Percentiles rank a stretch among this genome's conserved stretches.
Evolutionary conservation across 2,113 vertebrate species (phyloP).

Genomic region (Chlorodrepanis virens): DNA sequence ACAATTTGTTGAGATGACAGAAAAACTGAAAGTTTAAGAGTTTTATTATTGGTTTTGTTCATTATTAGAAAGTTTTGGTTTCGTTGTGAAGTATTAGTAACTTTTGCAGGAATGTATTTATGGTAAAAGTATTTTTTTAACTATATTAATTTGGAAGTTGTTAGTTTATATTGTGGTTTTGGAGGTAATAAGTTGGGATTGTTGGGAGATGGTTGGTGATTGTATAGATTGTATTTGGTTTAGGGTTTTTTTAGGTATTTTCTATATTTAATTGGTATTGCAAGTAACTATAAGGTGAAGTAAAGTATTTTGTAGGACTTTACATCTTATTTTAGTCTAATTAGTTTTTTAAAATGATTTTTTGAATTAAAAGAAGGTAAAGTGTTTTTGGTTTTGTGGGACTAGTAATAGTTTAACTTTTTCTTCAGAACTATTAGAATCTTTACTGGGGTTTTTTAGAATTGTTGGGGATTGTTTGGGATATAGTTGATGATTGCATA

Average conservation of each 20-base stretch:
- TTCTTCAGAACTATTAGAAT: too few species aligned
- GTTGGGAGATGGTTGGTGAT: background rate
- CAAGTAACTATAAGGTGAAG: background rate
- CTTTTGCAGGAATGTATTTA: background rate
- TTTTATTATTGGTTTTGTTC: background rate
- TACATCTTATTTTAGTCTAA: background rate
- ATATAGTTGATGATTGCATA: background rate
- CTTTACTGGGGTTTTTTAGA: too few species aligned
- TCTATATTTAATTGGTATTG: background rate
- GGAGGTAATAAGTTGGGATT: background rate
- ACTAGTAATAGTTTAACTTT: too few species aligned
- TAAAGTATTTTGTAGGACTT: background rate
- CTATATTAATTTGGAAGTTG: background rate
- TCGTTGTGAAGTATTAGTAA: background rate
- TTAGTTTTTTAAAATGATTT: background rate
- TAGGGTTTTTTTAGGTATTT: too few species aligned
- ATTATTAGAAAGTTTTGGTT: background rate
- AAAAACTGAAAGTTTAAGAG: background rate
- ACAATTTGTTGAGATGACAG: background rate
- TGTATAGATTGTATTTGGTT: background rate
- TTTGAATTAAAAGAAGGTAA: background rate
- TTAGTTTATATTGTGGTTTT: background rate
- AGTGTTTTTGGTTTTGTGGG: too few species aligned
- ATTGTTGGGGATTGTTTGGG: background rate
- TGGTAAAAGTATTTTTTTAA: background rate